A percentile compares a stretch with the other conserved stretches of the same genome.
phyloP scores from a whole-genome alignment of 2,113 vertebrate genomes.

The Rhynchomys soricoides region DNA sequence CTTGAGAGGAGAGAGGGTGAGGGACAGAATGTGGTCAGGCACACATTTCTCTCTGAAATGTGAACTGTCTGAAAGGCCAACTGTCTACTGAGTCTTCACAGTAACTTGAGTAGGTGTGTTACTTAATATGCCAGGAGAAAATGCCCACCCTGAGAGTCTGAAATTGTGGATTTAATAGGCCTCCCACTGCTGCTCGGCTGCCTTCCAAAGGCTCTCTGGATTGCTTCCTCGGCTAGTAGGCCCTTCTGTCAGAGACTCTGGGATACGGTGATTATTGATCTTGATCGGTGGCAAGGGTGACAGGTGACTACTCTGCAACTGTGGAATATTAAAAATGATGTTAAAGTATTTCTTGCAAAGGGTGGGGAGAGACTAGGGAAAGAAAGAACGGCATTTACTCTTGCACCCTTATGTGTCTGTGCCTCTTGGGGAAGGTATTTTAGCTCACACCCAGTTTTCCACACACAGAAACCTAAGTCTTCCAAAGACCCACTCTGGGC shows the following conservation, averaged over 20 bases:
- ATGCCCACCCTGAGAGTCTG: conserved; percentile 76
- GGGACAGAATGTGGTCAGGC: not conserved
- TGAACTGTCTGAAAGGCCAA: conserved; percentile 77
- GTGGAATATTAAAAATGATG: conserved; percentile 57
- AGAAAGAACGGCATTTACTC: conserved; percentile 12
- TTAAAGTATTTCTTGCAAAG: conserved; percentile 48
- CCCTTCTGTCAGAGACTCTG: conserved; percentile 57
- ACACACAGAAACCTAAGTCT: conserved; percentile 56
- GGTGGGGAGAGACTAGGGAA: conserved; percentile 5
- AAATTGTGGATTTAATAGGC: conserved; percentile 75
- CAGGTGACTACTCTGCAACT: conserved; percentile 57
- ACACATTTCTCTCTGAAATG: conserved; percentile 47
- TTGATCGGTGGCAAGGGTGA: conserved; percentile 56
- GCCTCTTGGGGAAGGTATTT: conserved; percentile 46
- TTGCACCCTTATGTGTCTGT: not conserved
- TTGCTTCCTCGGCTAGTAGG: conserved; percentile 60
- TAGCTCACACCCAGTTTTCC: conserved; percentile 61
- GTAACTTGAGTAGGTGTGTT: conserved; percentile 82
- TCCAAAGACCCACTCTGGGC: conserved; percentile 65
- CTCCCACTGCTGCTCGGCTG: conserved; percentile 68
- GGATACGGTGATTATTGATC: conserved; percentile 30
- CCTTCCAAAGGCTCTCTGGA: conserved; percentile 62
- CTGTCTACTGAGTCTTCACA: conserved; percentile 74
- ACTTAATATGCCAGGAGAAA: conserved; percentile 76
- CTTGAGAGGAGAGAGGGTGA: not conserved